Evolutionary conservation across 2,797 vertebrate genomes (phyloP), one percentile per base, ranked within the genome.

Genomic region (Artibeus jamaicensis): DNA sequence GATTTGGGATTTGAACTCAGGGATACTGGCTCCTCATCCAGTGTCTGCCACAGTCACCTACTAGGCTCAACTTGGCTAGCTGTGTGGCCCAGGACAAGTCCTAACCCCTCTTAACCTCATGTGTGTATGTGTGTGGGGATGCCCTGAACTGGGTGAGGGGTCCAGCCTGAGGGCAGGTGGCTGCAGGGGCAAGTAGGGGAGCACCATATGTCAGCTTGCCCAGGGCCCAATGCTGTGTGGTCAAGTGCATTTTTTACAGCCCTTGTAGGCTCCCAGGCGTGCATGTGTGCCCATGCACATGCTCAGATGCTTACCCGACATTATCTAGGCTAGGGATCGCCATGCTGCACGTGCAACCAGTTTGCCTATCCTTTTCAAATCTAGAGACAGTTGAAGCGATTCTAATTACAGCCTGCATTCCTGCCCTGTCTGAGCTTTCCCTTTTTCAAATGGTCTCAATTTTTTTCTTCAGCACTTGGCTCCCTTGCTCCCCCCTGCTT

Each of bases 331-430:
- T 9, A 11, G 93, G 82, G 88, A 93, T 96, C 95, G 0, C 92
- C 92, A 2, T 81, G 84, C 89, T 46, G 97, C 96, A 92, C 22
- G 62, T 96, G 96, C 89, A 83, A 70, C 39, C 18, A 6, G 55
- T 97, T 96, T 98, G 95, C 96, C 79, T 62, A 48, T 97, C 78
- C 92, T 96, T 87, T 82, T 89, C 0, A 34, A 94, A 98, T 97
- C 98, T 34, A 42, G 95, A 91, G 91, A 55, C 78, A 67, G 77
- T 96, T 95, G 95, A 96, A 96, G 83, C 74, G 48, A 94, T 97
- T 97, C 95, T 96, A 96, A 77, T 98, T 97, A 96, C 96, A 98
- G 86, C 46, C 89, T 82, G 57, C 97, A 96, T 98, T 98, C 98
- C 97, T 98, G 93, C 97, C 96, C 29, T 39, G 94, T 88, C 97